Evolutionary conservation across 2,888 invertebrate species (phyloP).

Genomic region (Caenorhabditis japonica): DNA sequence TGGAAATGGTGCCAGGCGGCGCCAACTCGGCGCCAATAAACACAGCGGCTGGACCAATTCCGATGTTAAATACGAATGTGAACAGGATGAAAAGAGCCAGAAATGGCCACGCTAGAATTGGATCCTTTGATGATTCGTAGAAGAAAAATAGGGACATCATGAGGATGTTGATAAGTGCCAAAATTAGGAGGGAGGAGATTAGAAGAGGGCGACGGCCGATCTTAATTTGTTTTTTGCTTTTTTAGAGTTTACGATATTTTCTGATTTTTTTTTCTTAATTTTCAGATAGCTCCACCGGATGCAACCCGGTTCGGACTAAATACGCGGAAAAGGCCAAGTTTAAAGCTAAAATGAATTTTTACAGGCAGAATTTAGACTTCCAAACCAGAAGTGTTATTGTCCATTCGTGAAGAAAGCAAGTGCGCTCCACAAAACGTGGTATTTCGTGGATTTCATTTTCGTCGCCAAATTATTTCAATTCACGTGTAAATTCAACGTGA

Average conservation of each 20-base stretch:
- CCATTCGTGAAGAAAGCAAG: too few relatives aligned
- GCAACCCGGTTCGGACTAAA: too few relatives aligned
- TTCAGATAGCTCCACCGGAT: background rate
- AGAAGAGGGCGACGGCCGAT: slow-evolving; percentile 66
- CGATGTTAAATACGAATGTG: slow-evolving; percentile 60
- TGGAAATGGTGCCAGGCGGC: slow-evolving; percentile 46
- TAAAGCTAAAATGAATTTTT: too few relatives aligned
- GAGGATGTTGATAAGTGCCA: slow-evolving; percentile 62
- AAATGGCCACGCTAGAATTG: slow-evolving; percentile 35
- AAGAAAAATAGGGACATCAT: slow-evolving; percentile 66
- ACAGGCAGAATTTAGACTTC: too few relatives aligned
- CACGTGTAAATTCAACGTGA: too few relatives aligned
- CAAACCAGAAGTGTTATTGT: too few relatives aligned
- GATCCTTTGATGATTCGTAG: slow-evolving; percentile 44
- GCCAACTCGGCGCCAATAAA: slow-evolving; percentile 72
- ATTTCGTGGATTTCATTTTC: too few relatives aligned
- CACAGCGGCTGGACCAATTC: slow-evolving; percentile 70
- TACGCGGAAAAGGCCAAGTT: too few relatives aligned
- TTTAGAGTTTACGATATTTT: background rate
- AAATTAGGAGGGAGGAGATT: slow-evolving; percentile 58
- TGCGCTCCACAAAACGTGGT: too few relatives aligned
- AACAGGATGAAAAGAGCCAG: slow-evolving; percentile 19
- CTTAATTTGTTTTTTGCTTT: slow-evolving; percentile 42
- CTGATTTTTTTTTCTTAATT: background rate
- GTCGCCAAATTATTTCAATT: too few relatives aligned